Base-by-base conservation (phyloP, 2,888 invertebrate genomes). In the Hipparchia semele region DNA sequence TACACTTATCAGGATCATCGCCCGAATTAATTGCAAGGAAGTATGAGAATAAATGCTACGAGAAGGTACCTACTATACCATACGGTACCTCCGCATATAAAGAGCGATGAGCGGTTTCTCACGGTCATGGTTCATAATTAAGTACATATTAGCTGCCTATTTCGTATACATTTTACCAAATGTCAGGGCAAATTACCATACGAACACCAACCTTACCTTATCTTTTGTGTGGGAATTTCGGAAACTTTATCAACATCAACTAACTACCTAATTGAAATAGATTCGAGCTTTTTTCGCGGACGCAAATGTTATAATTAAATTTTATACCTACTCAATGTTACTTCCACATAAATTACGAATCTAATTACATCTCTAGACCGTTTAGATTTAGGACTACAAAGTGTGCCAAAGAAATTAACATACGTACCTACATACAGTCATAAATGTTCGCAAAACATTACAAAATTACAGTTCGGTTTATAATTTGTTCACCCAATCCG, bases 1-100 rank as follows among this genome's bases (percentile, higher is more conserved):
- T 80, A 80, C 78, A 83, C 86, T 85, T 92, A 93, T 93, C 93
- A 87, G 84, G 85, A 87, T 86, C 87, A 90, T 91, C 91, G 84
- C 84, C 81, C 83, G 87, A 90, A 91, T 92, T 92, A 92, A 92
- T 92, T 87, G 90, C 90, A 90, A 93, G 91, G 90, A 92, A 90
- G 84, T 86, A 83, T 73, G 39, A 39, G 39, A 39, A 39, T 39
- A 5, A 39, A 66, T 45, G 82, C 79, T 73, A 66, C 54, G 82
- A 79, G 79, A 83, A 46, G 5, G 5, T 46, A 46, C 46, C 46
- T 49, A 80, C 82, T 81, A 87, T 82, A 83, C 89, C 93, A 92
- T 92, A 91, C 87, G 89, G 88, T 80, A 83, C 84, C 83, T 81
- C 61, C 71, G 68, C 68, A 68, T 73, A 79, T 76, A 87, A 86